phyloP scores from a whole-genome alignment of 2,797 vertebrate species.

The Falco cherrug region DNA sequence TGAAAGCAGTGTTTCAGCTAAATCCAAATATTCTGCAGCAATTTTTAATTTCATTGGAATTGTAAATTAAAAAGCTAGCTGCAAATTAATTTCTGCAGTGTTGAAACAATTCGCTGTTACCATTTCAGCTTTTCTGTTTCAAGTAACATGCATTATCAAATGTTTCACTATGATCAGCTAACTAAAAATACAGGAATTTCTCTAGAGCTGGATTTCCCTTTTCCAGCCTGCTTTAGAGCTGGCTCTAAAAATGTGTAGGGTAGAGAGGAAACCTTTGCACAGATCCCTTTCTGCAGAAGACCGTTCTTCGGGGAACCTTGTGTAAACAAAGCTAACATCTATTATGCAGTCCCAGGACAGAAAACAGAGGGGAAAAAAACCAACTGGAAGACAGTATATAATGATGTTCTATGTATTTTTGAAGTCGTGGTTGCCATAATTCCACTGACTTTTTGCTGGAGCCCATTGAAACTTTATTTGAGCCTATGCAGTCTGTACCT shows the following conservation, averaged over 20 bases:
- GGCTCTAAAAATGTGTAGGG: background rate
- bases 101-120: slow-evolving; percentile 22
- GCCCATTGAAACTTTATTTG: background rate
- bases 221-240: background rate
- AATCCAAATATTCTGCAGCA: background rate
- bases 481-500: background rate
- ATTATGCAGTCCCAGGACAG: background rate
- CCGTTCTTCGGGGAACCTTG: background rate
- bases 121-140: slow-evolving; percentile 34
- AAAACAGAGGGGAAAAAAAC: background rate
- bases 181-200: background rate
- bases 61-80: slow-evolving; percentile 22
- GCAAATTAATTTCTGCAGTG: slow-evolving; percentile 13
- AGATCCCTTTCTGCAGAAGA: background rate
- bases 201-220: background rate
- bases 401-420: background rate
- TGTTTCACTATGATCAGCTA: background rate
- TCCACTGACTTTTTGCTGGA: background rate
- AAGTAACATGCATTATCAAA: background rate
- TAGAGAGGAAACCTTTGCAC: background rate
- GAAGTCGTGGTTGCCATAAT: background rate
- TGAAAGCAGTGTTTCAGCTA: background rate
- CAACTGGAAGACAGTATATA: background rate
- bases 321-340: background rate
- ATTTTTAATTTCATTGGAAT: background rate